Evolutionary conservation across 2,797 vertebrate species (phyloP).

Genomic region (Sebastes glaucus): DNA sequence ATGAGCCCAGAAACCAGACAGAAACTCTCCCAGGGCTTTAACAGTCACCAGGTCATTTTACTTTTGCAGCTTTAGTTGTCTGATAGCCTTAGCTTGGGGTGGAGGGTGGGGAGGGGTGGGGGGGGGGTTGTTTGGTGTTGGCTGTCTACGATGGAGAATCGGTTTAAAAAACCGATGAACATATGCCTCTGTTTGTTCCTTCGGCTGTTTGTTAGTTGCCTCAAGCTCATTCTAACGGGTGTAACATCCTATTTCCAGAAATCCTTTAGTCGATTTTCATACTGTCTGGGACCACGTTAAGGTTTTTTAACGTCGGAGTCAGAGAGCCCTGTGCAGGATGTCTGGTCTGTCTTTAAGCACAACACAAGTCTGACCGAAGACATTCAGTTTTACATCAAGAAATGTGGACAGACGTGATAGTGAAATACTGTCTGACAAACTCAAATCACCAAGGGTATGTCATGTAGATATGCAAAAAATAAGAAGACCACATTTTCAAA

Average conservation of each 20-base stretch:
- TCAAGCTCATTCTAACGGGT: constrained; percentile 22
- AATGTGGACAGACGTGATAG: not conserved
- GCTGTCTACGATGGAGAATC: constrained; percentile 38
- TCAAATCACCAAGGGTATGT: not conserved
- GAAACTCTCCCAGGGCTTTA: constrained; percentile 73
- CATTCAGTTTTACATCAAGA: not conserved
- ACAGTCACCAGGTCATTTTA: constrained; percentile 72
- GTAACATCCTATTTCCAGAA: constrained; percentile 22
- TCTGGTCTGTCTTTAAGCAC: not conserved
- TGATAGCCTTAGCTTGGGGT: constrained; percentile 70
- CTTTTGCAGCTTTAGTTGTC: constrained; percentile 76
- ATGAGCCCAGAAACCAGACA: constrained; percentile 71
- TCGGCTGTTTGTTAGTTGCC: constrained; percentile 34
- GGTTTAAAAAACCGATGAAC: constrained; percentile 46
- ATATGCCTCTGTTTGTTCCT: constrained; percentile 52
- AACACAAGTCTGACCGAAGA: not conserved
- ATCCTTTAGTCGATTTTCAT: constrained; percentile 23
- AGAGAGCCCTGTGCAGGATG: not conserved
- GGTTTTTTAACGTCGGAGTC: not conserved
- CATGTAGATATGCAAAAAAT: not conserved
- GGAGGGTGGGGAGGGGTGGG: constrained; percentile 17
- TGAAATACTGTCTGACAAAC: not conserved
- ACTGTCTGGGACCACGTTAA: constrained; percentile 15
- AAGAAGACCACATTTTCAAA: not conserved
- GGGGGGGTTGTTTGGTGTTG: constrained; percentile 38